Evolutionary conservation across 23 tunicate genomes (phyloP).

Genomic region (Botrylloides violaceus): DNA sequence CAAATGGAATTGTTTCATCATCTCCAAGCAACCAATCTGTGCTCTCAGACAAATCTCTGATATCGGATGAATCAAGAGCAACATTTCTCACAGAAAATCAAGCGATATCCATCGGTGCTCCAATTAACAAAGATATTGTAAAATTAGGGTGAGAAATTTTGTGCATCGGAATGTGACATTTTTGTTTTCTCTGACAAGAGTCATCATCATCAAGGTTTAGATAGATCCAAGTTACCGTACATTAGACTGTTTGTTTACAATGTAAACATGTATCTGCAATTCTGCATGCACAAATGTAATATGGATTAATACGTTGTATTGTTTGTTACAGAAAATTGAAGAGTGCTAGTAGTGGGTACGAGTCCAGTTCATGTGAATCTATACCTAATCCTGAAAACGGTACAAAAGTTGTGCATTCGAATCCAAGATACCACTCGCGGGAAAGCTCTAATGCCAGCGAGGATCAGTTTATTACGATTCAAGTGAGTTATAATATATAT

Average conservation of each 20-base stretch:
- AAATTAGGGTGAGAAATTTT: neutral
- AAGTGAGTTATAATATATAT: constrained; percentile 6
- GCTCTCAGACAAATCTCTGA: neutral
- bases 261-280: too few species aligned
- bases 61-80: neutral
- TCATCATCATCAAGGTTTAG: too few species aligned
- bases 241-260: too few species aligned
- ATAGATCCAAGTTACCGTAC: too few species aligned
- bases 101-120: neutral
- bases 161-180: too few species aligned
- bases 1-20: neutral
- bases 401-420: neutral
- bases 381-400: neutral
- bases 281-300: too few species aligned
- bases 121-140: neutral
- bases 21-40: neutral
- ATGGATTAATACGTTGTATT: too few species aligned
- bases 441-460: constrained; percentile 8
- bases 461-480: constrained; percentile 17
- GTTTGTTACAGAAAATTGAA: constrained; percentile 29
- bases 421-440: neutral
- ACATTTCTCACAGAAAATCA: neutral
- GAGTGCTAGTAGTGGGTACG: constrained; percentile 52
- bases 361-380: constrained; percentile 31
- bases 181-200: too few species aligned